Evolutionary conservation across 2,797 vertebrate genomes (phyloP).

Genomic region (Brachymystax lenok): DNA sequence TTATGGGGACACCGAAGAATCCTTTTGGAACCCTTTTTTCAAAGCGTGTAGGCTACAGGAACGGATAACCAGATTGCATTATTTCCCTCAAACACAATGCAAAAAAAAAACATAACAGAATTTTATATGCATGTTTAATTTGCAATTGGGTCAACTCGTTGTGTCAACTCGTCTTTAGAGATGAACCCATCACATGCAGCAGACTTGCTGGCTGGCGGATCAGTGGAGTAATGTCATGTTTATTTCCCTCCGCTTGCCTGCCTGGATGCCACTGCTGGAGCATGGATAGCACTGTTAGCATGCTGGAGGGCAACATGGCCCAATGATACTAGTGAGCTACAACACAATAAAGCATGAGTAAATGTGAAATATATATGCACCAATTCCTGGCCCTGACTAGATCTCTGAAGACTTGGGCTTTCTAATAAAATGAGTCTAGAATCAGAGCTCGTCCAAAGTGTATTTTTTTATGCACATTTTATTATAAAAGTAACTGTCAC

Average conservation of each 20-base stretch:
- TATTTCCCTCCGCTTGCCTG: conserved; percentile 29
- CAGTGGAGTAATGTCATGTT: conserved; percentile 42
- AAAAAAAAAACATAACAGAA: not conserved
- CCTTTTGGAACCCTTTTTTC: too few species aligned
- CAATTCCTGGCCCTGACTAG: conserved; percentile 38
- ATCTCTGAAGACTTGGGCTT: conserved; percentile 40
- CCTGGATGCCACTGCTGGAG: not conserved
- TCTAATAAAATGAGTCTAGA: conserved; percentile 24
- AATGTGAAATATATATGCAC: conserved; percentile 12
- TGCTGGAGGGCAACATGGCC: conserved; percentile 27
- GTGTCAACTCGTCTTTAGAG: too few species aligned
- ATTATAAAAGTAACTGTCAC: conserved; percentile 45
- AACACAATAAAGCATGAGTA: conserved; percentile 54
- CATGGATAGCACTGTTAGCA: conserved; percentile 4
- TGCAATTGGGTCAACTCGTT: conserved; percentile 32
- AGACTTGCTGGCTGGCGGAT: conserved; percentile 27
- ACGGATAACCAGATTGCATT: too few species aligned
- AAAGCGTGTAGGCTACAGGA: too few species aligned
- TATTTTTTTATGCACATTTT: conserved; percentile 22
- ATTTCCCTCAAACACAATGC: not conserved
- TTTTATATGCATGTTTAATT: not conserved
- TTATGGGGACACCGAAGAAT: too few species aligned
- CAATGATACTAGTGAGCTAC: conserved; percentile 15
- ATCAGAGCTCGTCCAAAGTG: conserved; percentile 24
- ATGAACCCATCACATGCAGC: conserved; percentile 44